These are phyloP conservation scores for Trichomalopsis sarcophagae DNA, from an alignment of 1,140 invertebrate genomes.

Conservation along the genomic window DNA sequence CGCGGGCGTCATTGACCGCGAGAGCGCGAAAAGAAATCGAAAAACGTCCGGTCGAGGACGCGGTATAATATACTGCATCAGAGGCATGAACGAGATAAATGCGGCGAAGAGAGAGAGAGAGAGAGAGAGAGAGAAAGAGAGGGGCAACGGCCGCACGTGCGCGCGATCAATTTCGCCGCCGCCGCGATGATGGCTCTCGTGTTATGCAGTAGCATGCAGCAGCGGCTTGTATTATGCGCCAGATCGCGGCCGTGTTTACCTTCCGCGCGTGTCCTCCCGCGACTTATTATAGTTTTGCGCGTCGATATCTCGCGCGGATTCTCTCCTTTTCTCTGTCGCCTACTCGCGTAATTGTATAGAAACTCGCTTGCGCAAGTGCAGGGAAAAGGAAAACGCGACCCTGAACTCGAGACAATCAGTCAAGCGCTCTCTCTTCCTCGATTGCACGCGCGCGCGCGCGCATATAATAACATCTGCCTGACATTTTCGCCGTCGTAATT, in stretches of 20 bases:
- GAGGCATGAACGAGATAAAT: constrained; percentile 7
- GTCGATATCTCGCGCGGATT: no score
- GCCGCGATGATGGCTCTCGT: constrained; percentile 14
- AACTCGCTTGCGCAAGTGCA: background rate
- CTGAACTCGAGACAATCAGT: background rate
- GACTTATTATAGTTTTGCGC: no score
- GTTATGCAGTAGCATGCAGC: background rate
- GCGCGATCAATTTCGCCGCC: background rate
- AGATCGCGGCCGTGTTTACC: background rate
- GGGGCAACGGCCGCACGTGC: constrained; percentile 6
- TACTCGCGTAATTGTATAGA: background rate
- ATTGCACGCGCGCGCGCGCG: background rate
- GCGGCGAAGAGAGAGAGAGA: background rate
- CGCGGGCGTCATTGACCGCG: constrained; percentile 30
- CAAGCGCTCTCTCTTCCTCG: background rate
- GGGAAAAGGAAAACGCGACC: background rate
- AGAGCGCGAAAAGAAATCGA: constrained; percentile 16
- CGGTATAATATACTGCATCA: background rate
- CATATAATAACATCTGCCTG: background rate
- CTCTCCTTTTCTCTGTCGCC: background rate
- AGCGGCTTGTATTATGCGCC: background rate
- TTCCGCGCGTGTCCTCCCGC: background rate
- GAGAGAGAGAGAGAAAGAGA: background rate
- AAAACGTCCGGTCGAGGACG: background rate
- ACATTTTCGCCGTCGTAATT: background rate